Conservation (phyloP, 2,888 invertebrate genomes). For the Ichneumon xanthorius region DNA sequence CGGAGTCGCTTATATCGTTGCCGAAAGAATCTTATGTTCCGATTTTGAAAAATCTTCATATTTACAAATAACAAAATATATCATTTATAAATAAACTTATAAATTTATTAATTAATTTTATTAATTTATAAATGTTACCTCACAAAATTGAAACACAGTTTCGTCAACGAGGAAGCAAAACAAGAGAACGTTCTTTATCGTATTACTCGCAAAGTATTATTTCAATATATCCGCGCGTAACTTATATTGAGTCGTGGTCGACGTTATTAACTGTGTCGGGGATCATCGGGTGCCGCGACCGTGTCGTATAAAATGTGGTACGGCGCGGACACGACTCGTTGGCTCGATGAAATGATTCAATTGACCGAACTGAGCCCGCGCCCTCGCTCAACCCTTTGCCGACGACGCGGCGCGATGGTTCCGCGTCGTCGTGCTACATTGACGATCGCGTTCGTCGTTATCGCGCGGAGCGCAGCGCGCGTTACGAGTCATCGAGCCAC, state of each 20-base stretch:
- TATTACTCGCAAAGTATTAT: not conserved
- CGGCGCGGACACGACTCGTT: conserved; percentile 74
- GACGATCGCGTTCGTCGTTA: conserved; percentile 43
- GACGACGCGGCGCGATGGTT: conserved; percentile 54
- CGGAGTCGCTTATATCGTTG: too few relatives aligned
- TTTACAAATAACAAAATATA: too few relatives aligned
- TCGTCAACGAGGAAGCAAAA: not conserved
- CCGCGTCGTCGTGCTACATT: conserved; percentile 53
- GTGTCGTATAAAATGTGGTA: conserved; percentile 73
- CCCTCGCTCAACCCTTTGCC: conserved; percentile 58
- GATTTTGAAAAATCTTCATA: too few relatives aligned
- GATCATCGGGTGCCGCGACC: conserved; percentile 61
- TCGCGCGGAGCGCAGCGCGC: conserved; percentile 15
- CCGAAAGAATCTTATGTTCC: too few relatives aligned
- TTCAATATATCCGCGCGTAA: not conserved
- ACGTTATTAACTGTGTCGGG: conserved; percentile 65
- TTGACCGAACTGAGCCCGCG: conserved; percentile 42
- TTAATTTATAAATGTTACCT: too few relatives aligned
- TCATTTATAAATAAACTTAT: too few relatives aligned
- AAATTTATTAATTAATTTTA: too few relatives aligned
- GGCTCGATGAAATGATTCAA: conserved; percentile 73
- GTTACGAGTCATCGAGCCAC: conserved; percentile 49
- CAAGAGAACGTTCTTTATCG: not conserved
- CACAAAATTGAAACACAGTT: not conserved
- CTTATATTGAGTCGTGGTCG: conserved; percentile 56